Percentiles rank a stretch among this genome's conserved stretches.
Evolutionary conservation across 2,888 invertebrate species (phyloP).

Genomic region (Hyposoter didymator): DNA sequence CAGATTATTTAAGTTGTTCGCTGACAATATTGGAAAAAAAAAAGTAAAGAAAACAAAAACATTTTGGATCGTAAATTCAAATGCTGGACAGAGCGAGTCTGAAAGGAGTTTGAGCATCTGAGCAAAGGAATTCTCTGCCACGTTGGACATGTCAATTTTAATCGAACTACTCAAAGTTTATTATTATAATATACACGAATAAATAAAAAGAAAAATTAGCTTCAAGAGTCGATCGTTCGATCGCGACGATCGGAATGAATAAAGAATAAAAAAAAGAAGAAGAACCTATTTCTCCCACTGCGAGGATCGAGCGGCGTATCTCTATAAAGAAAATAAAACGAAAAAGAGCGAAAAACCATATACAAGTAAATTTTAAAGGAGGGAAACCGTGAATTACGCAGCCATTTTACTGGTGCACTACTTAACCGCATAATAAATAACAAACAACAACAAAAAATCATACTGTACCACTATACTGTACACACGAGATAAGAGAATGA

Average conservation of each 20-base stretch:
- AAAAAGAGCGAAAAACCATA: constrained; percentile 39
- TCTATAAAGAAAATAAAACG: constrained; percentile 10
- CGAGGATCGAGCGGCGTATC: constrained; percentile 41
- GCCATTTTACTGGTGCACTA: constrained; percentile 63
- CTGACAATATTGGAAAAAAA: not conserved
- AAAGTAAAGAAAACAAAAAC: not conserved
- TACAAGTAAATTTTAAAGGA: constrained; percentile 52
- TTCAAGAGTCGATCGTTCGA: constrained; percentile 51
- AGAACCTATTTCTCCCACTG: constrained; percentile 44
- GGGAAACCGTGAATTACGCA: constrained; percentile 59
- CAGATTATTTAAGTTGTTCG: not conserved
- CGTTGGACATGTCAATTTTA: constrained; percentile 61
- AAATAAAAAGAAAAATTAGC: constrained; percentile 23
- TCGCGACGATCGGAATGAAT: constrained; percentile 7
- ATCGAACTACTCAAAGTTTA: constrained; percentile 51
- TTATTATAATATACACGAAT: constrained; percentile 44
- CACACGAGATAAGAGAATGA: constrained; percentile 60
- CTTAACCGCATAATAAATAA: constrained; percentile 55
- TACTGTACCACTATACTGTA: constrained; percentile 55
- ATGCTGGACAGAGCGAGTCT: not conserved
- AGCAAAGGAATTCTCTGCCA: constrained; percentile 56
- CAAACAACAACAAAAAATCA: constrained; percentile 39
- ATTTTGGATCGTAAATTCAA: not conserved
- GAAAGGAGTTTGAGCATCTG: not conserved
- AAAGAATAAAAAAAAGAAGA: constrained; percentile 2